Evolutionary conservation across 2,888 invertebrate species (phyloP), one percentile per base, ranked within the genome.

Genomic region (Spodoptera exigua): DNA sequence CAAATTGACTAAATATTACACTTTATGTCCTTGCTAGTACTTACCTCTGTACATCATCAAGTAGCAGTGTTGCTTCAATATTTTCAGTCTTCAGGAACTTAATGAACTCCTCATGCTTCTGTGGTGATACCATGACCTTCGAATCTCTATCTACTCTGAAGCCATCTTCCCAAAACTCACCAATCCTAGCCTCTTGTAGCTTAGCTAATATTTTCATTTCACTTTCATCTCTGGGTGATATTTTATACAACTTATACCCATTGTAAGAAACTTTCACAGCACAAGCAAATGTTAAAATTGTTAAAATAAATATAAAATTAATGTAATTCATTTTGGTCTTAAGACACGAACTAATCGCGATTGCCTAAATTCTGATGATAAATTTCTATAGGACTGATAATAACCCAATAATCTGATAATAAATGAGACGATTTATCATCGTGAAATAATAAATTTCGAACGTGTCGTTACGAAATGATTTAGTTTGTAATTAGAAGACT

Each of bases 181-280:
- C 72, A 71, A 89, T 69, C 56, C 76, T 83, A 84, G 68, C 81
- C 70, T 53, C 88, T 90, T 94, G 89, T 36, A 95, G 70, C 11
- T 88, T 72, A 69, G 89, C 83, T 7, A 96, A 77, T 14, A 89
- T 78, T n/a, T 86, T 79, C 44, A 96, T 79, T 54, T 96, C 94
- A 11, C 88, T 82, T 2, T 85, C 77, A 14, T 88, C 91, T 60
- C 87, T 86, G 0, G 96, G 95, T 2, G 85, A 82, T 1, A 96
- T 85, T 77, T 95, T 92, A 69, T 94, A 96, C 3, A 96, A 93
- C 70, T 94, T 95, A 70, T 95, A 96, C 16, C 95, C 95, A 57
- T 95, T 92, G 74, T 95, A 96, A 43, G 84, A 86, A 68, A 73
- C 83, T 11, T 59, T 62, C 14, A 62, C 54, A 3, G 80, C 80